phyloP scores from a whole-genome alignment of 2,797 vertebrate genomes.

The Galago senegalensis region DNA sequence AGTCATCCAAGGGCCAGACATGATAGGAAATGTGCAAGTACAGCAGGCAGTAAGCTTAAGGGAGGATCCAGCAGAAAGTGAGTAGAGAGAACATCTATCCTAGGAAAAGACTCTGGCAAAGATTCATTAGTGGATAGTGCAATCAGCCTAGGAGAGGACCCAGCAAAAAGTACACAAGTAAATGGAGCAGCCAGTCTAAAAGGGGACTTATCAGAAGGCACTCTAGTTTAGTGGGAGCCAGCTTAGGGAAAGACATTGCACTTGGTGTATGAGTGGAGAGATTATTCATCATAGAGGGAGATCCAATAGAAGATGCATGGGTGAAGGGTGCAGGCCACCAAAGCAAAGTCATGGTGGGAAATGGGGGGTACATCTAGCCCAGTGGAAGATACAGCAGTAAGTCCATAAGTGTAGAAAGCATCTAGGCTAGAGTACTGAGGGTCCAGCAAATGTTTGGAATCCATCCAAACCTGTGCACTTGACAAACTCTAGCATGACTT shows the following conservation, averaged over 20 bases:
- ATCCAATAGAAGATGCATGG: background rate
- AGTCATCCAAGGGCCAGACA: background rate
- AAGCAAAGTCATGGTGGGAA: background rate
- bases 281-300: background rate
- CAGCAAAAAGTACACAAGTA: background rate
- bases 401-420: background rate
- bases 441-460: too few relatives aligned
- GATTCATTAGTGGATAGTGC: background rate
- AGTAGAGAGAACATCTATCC: background rate
- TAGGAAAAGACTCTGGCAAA: background rate
- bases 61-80: background rate
- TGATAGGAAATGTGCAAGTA: background rate
- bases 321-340: background rate
- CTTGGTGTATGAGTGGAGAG: background rate
- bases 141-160: background rate
- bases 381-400: background rate
- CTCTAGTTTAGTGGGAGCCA: background rate
- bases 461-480: too few relatives aligned
- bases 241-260: background rate
- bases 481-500: too few relatives aligned
- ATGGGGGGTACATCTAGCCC: background rate
- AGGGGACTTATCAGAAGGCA: background rate
- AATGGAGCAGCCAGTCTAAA: background rate
- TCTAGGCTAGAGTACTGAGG: background rate
- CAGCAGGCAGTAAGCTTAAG: background rate